Base-by-base conservation (phyloP, 2,888 invertebrate genomes). In the Hypomecis punctinalis region DNA sequence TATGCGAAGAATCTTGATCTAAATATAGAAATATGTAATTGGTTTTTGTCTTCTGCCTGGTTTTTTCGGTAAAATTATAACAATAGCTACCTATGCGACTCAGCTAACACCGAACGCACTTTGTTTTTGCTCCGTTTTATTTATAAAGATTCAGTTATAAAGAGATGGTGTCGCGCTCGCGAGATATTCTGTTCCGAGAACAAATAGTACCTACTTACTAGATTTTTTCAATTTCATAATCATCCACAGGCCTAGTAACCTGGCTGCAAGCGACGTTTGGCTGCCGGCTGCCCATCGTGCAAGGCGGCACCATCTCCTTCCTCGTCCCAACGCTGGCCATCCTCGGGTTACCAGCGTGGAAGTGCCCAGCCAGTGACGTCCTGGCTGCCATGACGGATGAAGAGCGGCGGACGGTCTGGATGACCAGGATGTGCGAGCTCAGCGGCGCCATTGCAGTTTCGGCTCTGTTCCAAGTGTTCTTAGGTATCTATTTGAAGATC, bases 401-500 rank as follows among this genome's bases (percentile, higher is more conserved):
- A 2, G 93, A 94, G 65, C 91, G 94, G 13, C 91, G 94, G 0
- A 93, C 93, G 63, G 86, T 96, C 9, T 97, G 97, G 97, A 96
- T 95, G 81, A 85, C 91, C 36, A 90, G 97, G 68, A 97, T 97
- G 96, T 93, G 96, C 63, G 97, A 96, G 79, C 88, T 97, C 33
- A 97, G 97, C 0, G 97, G 97, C 0, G 97, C 97, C 1, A 97
- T 97, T 11, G 96, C 97, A 2, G 94, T 97, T 0, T 95, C 97
- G 0, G 96, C 97, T 0, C 73, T 96, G 48, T 95, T 97, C 61
- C 97, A 97, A 88, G 93, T 97, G 2, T 80, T 96, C 51, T 91
- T 97, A 56, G 97, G 96, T 77, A 89, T 6, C 40, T 40, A 13
- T 11, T 36, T 13, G 8, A n/a, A 0, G 3, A 13, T 46, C 33